A percentile compares a stretch with the other conserved stretches of the same genome.
These are phyloP conservation scores for Lagorchestes hirsutus DNA, from an alignment of 2,797 vertebrate genomes.

Conservation along the genomic window DNA sequence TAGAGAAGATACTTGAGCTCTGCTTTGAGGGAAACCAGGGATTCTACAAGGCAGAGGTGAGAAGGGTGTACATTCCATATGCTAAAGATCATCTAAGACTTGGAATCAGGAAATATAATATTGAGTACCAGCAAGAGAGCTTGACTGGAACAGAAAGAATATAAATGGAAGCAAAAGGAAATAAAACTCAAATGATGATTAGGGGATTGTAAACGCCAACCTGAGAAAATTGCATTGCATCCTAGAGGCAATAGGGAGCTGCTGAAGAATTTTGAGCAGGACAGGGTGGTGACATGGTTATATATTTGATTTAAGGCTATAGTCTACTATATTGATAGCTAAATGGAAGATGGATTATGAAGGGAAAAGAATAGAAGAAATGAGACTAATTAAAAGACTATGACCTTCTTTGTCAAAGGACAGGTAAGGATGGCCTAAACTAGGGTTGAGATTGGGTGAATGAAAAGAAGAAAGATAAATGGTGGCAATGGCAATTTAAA, in stretches of 20 bases:
- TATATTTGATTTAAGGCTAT: background rate
- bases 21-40: background rate
- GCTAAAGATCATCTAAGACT: background rate
- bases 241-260: too few species aligned
- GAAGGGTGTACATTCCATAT: background rate
- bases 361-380: too few species aligned
- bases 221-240: too few species aligned
- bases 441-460: background rate
- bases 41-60: background rate
- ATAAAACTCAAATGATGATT: too few species aligned
- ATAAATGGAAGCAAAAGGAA: too few species aligned
- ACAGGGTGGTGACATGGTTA: background rate
- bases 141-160: too few species aligned
- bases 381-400: too few species aligned
- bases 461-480: background rate
- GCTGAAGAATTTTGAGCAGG: background rate
- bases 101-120: background rate
- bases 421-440: background rate
- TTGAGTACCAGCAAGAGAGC: too few species aligned
- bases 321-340: background rate
- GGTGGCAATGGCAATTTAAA: too few species aligned
- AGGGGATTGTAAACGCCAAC: too few species aligned
- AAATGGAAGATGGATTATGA: background rate
- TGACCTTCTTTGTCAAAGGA: too few species aligned
- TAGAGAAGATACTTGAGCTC: background rate